Evolutionary conservation across 2,113 vertebrate species (phyloP), one percentile per base, ranked within the genome.

Genomic region (Edolisoma coerulescens): DNA sequence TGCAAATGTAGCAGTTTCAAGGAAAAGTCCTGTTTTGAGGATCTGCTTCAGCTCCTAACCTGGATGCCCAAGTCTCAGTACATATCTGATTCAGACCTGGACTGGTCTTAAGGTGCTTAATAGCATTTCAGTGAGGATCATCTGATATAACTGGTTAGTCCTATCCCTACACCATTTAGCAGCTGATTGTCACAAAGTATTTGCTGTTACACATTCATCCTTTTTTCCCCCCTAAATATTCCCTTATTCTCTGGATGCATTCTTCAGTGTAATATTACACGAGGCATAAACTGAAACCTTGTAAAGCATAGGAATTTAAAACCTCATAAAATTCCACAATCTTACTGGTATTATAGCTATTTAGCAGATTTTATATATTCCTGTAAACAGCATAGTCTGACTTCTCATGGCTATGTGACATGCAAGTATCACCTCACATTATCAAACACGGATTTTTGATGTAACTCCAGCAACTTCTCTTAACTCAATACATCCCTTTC

Each of bases 91-190:
- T 89, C 79, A 95, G 84, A 96, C 64, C 81, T 53, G 56, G 13
- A 53, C 84, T 90, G 86, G 76, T 84, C 35, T 70, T 70, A 93
- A 93, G 67, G 56, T 88, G 82, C 90, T 97, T 94, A 91, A 73
- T 4, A 97, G 89, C 93, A 94, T 92, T 93, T 89, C 81, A 91
- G 33, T 84, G 95, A 41, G 96, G 87, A 94, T 71, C 68, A 84
- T 82, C 93, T 79, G 50, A 92, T 96, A 63, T 79, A 94, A 94
- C 27, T 84, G 70, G 21, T 89, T 41, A 89, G 74, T 81, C 60
- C 71, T 35, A 63, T 8, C 75, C 91, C 90, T 93, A 70, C 70
- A 84, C 76, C 45, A 30, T 78, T 95, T 19, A 83, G 45, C 53
- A 90, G 23, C 0, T 24, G 28, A 32, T 32, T 67, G 54, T 54